A percentile compares a stretch with the other conserved stretches of the same genome.
Evolutionary conservation across 2,888 invertebrate species (phyloP).

Genomic region (Himalopsyche japonica): DNA sequence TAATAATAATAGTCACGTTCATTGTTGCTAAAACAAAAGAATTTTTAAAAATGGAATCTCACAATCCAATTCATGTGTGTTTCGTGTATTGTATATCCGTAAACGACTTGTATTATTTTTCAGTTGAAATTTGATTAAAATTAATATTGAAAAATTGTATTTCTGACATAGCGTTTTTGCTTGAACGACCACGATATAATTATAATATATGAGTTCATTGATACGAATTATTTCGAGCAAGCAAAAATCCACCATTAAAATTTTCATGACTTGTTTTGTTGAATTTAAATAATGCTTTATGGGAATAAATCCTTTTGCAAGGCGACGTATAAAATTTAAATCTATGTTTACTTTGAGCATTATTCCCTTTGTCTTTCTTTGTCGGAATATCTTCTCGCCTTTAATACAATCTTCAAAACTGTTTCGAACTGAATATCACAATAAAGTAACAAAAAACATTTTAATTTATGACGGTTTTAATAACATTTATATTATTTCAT

Average conservation of each 20-base stretch:
- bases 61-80: no score
- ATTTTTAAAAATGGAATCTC: no score
- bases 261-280: slow-evolving; percentile 8
- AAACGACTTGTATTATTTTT: no score
- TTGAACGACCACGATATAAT: no score
- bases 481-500: background rate
- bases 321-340: background rate
- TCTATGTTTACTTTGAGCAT: background rate
- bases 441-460: background rate
- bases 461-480: background rate
- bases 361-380: background rate
- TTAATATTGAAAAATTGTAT: no score
- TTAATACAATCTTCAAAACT: background rate
- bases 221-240: background rate
- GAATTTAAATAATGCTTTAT: slow-evolving; percentile 12
- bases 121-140: no score
- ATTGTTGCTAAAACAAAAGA: no score
- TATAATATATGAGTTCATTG: no score
- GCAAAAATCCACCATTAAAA: slow-evolving; percentile 4
- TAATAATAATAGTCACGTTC: no score
- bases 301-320: background rate
- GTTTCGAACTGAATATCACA: background rate
- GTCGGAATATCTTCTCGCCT: background rate
- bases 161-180: no score
- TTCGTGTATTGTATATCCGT: no score